Base-by-base conservation (phyloP, 2,888 invertebrate genomes). In the Synanthedon andrenaeformis region DNA sequence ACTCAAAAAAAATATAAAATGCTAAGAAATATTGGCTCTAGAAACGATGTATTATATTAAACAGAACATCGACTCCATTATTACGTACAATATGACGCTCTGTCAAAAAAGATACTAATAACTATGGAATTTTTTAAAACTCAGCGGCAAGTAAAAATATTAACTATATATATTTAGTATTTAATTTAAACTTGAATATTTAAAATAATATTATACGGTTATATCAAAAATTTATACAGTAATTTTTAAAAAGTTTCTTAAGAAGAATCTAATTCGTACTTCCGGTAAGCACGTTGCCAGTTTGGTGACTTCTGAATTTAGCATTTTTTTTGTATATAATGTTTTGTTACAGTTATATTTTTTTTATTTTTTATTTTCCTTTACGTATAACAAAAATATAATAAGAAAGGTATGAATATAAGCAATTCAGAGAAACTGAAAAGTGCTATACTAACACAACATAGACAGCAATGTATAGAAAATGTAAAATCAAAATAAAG, bases 51-150 rank as follows among this genome's bases (percentile, higher is more conserved):
- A 35, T 35, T 35, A 35, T 10, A 35, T 10, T 54, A 65, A 72
- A 74, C 64, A 72, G 74, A 79, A 80, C 75, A 74, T 88, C 84
- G 89, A 88, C 90, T 90, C 90, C 90, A 90, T 90, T 35, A 35
- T 35, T 89, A 89, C 90, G 89, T 89, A 90, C 89, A 86, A 89
- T 83, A 87, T 89, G 89, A 90, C 89, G 90, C 90, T 89, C 80
- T 82, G 70, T 89, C 90, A 89, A 82, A 66, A 63, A 60, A 72
- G 55, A 51, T 58, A 69, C 82, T 81, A 64, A 73, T 75, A 61
- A 3, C 54, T 53, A 42, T 59, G 80, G 84, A 84, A 84, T 85
- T 75, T 79, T 10, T 45, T 13, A 45, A 45, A 45, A 45, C n/a
- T 45, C 1, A 11, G 14, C 13, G 13, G 8, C 13, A 45, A n/a